phyloP scores from a whole-genome alignment of 2,113 vertebrate species.

The Siniperca knerii region DNA sequence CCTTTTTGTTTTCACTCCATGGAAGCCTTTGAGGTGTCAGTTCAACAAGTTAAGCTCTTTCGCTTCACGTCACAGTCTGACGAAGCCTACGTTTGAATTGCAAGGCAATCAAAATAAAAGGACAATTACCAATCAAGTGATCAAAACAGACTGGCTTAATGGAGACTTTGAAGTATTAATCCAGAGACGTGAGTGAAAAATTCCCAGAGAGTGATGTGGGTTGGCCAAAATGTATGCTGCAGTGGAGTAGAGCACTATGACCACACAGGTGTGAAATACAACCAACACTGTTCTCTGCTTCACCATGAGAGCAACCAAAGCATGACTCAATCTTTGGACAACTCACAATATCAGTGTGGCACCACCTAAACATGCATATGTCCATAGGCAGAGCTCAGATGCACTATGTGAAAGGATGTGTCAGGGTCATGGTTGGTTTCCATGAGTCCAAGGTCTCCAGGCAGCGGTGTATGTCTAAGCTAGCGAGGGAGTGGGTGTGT shows the following conservation, averaged over 20 bases:
- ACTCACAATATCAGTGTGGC: neutral
- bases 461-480: conserved; percentile 23
- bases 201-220: conserved; percentile 60
- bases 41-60: conserved; percentile 75
- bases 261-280: conserved; percentile 57
- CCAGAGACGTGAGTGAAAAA: conserved; percentile 59
- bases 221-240: conserved; percentile 29
- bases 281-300: conserved; percentile 2
- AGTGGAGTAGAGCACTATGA: conserved; percentile 23
- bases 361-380: conserved; percentile 4
- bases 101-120: conserved; percentile 74
- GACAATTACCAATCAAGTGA: conserved; percentile 70
- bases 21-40: conserved; percentile 76
- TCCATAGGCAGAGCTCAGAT: conserved; percentile 24
- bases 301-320: conserved; percentile 31
- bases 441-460: conserved; percentile 50
- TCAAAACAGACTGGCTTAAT: conserved; percentile 67
- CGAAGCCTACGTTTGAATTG: conserved; percentile 52
- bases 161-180: conserved; percentile 76
- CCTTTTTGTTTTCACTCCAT: conserved; percentile 57
- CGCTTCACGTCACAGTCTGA: conserved; percentile 64
- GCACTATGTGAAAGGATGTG: conserved; percentile 32
- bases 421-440: conserved; percentile 28
- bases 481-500: conserved; percentile 25
- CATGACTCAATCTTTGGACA: conserved; percentile 10